phyloP scores from a whole-genome alignment of 2,113 vertebrate genomes.

The Oceanites oceanicus region DNA sequence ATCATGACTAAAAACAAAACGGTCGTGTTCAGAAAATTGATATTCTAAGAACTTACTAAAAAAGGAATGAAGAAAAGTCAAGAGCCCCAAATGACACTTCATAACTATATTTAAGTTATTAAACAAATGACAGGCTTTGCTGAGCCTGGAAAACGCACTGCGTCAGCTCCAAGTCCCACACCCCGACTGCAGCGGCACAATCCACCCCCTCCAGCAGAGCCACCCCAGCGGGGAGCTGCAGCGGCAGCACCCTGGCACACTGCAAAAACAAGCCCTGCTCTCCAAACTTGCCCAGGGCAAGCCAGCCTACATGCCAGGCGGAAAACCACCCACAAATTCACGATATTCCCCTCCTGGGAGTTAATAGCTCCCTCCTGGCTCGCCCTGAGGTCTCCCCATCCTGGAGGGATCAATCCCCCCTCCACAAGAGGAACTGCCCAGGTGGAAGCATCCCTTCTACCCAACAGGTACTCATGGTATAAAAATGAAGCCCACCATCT shows the following conservation, averaged over 20 bases:
- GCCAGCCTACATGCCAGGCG: not conserved
- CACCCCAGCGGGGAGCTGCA: not conserved
- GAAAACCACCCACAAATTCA: not conserved
- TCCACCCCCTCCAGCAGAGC: not conserved
- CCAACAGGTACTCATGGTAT: not conserved
- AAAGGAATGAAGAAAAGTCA: not conserved
- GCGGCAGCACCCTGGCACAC: not conserved
- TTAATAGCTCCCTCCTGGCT: not conserved
- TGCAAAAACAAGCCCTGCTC: not conserved
- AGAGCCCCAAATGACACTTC: not conserved
- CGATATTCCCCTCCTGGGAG: not conserved
- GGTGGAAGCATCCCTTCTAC: not conserved
- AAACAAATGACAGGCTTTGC: not conserved
- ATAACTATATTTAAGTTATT: not conserved
- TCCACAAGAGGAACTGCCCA: not conserved
- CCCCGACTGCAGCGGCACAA: rapidly evolving
- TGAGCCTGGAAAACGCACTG: not conserved
- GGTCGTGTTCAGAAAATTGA: not conserved
- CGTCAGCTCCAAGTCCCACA: not conserved
- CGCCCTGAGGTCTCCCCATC: not conserved
- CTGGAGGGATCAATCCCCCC: not conserved
- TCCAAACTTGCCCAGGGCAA: not conserved
- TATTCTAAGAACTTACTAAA: not conserved
- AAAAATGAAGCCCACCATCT: not conserved
- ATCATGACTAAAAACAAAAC: not conserved